Evolutionary conservation across 2,113 vertebrate species (phyloP), one percentile per base, ranked within the genome.

Genomic region (Paedocypris sp.): DNA sequence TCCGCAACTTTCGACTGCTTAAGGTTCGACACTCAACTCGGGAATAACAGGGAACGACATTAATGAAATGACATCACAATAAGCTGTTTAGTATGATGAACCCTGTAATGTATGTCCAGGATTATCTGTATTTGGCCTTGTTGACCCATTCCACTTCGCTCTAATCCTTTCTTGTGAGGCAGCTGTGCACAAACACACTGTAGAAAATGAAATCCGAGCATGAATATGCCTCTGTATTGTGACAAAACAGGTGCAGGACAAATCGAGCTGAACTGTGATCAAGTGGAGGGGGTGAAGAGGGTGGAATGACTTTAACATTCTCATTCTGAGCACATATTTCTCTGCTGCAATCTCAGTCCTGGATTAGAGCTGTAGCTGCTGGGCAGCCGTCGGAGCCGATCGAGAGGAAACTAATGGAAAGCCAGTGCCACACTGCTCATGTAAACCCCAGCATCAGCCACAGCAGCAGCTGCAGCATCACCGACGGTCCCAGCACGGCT

Each of bases 391-490:
- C 13, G 38, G 38, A 65, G 46, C 33, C n/a, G 60, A 47, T 28
- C 29, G 29, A 54, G 4, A 15, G 19, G 22, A 6, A 47, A 68
- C 4, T 41, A 23, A 5, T 26, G 26, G 12, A 52, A 6, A 52
- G 15, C 70, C 68, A 16, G 6, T 39, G 22, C 16, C 26, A 38
- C 35, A 20, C 3, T 59, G 19, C 38, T 91, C 89, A 92, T 85
- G 89, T 91, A 62, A 92, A 81, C 71, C 89, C 87, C 75, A 88
- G 74, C 64, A 82, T 77, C 72, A 88, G 80, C 84, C 85, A 87
- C 39, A 90, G 78, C 79, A 85, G 61, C 33, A 90, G 59, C 29
- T 89, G 70, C 6, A 71, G 76, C 78, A 82, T 76, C 81, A 85
- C 50, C 64, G 79, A 29, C 6, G 88, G 71, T 60, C 79, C 63